These are phyloP conservation scores for Pseudochromis fuscus DNA, from an alignment of 2,797 vertebrate species.

Conservation along the genomic window DNA sequence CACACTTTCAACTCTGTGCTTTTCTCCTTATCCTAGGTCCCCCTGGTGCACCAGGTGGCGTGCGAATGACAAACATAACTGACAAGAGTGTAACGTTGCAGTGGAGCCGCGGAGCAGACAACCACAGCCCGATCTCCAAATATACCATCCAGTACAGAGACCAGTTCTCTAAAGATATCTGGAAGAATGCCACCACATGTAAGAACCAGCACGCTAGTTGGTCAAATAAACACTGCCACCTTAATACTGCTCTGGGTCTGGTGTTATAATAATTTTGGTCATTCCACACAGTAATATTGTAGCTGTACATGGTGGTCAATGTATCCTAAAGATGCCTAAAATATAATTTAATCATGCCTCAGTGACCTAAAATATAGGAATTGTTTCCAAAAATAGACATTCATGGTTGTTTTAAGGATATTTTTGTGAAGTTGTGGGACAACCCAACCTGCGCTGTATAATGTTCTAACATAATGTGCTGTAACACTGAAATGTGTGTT, in stretches of 20 bases:
- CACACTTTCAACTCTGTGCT: constrained; percentile 2
- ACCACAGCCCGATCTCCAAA: constrained; percentile 97
- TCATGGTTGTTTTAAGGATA: constrained; percentile 42
- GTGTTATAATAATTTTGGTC: constrained; percentile 38
- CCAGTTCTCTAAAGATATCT: constrained; percentile 84
- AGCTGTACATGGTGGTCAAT: constrained; percentile 38
- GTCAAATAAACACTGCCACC: constrained; percentile 55
- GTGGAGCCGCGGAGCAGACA: constrained; percentile 96
- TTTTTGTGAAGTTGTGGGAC: constrained; percentile 32
- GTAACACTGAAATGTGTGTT: constrained; percentile 11
- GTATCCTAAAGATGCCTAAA: constrained; percentile 44
- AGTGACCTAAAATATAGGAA: constrained; percentile 37
- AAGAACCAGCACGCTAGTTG: constrained; percentile 56
- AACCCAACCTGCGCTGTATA: constrained; percentile 9
- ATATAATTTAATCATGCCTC: constrained; percentile 35
- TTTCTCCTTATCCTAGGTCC: constrained; percentile 85
- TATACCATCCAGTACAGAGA: constrained; percentile 93
- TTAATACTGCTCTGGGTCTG: constrained; percentile 31
- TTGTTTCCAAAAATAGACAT: constrained; percentile 35
- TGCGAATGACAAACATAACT: constrained; percentile 88
- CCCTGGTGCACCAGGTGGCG: constrained; percentile 93
- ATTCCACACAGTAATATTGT: constrained; percentile 38
- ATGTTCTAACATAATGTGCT: constrained; percentile 18
- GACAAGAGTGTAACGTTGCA: constrained; percentile 88
- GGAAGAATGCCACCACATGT: constrained; percentile 96